Conservation (phyloP, 2,888 invertebrate genomes). For the Campopleginae sp. region DNA sequence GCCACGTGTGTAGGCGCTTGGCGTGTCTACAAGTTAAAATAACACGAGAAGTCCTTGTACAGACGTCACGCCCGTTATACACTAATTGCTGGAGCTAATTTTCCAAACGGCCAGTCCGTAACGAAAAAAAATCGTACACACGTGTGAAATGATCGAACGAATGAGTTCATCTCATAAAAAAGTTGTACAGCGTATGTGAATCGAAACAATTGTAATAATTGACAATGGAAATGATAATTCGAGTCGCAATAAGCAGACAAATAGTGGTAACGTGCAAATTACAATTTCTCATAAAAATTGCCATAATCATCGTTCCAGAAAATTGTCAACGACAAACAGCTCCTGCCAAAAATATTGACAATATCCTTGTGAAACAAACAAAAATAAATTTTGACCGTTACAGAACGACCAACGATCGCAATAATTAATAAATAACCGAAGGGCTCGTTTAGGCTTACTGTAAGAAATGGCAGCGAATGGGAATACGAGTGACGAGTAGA, state of each 20-base stretch:
- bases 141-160: background rate
- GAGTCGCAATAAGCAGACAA: background rate
- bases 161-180: background rate
- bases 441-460: background rate
- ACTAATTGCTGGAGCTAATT: conserved; percentile 53
- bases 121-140: conserved; percentile 22
- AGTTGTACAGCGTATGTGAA: background rate
- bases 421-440: background rate
- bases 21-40: background rate
- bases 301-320: background rate
- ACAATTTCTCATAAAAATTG: background rate
- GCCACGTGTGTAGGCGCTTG: background rate
- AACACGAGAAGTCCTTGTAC: conserved; percentile 5
- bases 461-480: background rate
- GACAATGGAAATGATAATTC: background rate
- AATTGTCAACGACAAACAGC: background rate
- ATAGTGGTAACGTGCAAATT: background rate
- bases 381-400: background rate
- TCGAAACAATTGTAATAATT: background rate
- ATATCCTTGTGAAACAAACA: background rate
- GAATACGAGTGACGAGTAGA: background rate
- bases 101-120: conserved; percentile 42
- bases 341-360: no score
- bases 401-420: background rate
- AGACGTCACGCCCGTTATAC: conserved; percentile 50